Conservation (phyloP, 2,888 invertebrate species). For the Hyposoter dolosus region DNA sequence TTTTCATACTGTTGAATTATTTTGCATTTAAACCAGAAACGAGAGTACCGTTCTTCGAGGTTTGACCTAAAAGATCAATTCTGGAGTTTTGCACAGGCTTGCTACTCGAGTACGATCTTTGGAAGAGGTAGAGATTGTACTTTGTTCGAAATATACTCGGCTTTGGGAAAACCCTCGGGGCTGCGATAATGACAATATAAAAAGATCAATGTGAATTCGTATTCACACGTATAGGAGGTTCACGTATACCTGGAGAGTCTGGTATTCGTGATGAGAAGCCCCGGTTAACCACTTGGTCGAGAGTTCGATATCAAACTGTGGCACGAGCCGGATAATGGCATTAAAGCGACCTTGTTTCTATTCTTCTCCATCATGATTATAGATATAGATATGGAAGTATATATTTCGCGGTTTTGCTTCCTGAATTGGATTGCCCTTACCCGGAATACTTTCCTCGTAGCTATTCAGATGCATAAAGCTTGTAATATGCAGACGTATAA, state of each 20-base stretch:
- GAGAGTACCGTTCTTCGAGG: background rate
- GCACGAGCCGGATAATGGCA: slow-evolving; percentile 78
- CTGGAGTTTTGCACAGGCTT: background rate
- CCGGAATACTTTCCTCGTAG: slow-evolving; percentile 41
- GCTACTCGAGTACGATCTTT: background rate
- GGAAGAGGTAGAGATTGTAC: slow-evolving; percentile 6
- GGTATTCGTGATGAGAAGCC: slow-evolving; percentile 63
- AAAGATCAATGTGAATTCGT: slow-evolving; percentile 8
- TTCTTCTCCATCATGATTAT: slow-evolving; percentile 39
- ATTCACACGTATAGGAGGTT: background rate
- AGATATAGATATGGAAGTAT: slow-evolving; percentile 22
- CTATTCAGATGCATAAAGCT: slow-evolving; percentile 15
- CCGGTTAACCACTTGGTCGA: slow-evolving; percentile 54
- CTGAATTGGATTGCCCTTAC: slow-evolving; percentile 79
- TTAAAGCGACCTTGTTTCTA: slow-evolving; percentile 80
- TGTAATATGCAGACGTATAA: slow-evolving; percentile 1
- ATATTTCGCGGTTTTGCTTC: slow-evolving; percentile 44
- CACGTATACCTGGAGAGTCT: slow-evolving; percentile 32
- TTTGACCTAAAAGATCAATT: background rate
- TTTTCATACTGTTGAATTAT: background rate
- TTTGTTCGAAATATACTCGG: slow-evolving; percentile 17
- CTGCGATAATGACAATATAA: slow-evolving; percentile 18
- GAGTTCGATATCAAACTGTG: slow-evolving; percentile 78
- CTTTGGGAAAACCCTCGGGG: slow-evolving; percentile 40
- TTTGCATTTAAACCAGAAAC: background rate